Base-by-base conservation (phyloP, 2,797 vertebrate genomes). In the Taenioides sp. region DNA sequence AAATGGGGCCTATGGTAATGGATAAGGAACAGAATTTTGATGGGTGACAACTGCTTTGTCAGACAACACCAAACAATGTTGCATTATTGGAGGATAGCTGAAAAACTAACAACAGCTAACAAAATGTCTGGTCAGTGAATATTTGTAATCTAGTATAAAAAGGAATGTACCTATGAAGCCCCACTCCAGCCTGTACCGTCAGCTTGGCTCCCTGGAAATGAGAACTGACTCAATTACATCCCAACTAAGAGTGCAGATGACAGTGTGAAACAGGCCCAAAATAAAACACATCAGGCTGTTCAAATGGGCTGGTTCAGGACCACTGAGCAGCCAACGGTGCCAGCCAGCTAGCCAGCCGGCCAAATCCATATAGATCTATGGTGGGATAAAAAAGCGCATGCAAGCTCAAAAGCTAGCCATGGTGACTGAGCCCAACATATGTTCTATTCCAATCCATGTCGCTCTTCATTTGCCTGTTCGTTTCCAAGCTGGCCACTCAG, bases 281-380 rank as follows among this genome's bases (percentile, higher is more conserved):
- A 95, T 96, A 96, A 96, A 97, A 97, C 94, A 95, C 94, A 96
- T 96, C 95, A 96, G 93, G 95, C 91, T 94, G 95, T 89, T 96
- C 93, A 96, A 96, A 97, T 96, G 94, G 95, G 93, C 92, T 93
- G 90, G 96, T 96, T 97, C 95, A 95, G 95, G 95, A 94, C 93
- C 94, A 94, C 84, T 88, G 89, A 89, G 82, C 88, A 87, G 87
- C 88, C 87, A 89, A 79, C 78, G 84, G 90, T 70, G 78, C 75
- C 92, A 83, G 79, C 78, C 84, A 79, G 81, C 72, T 47, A 71
- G 76, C 81, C 84, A 76, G 77, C 77, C 83, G 69, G 88, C 84
- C 85, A 89, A 80, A 78, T 80, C 82, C 65, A 72, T 82, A 81
- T 80, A 89, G 87, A 82, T 81, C 77, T 78, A 75, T 72, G 91